Conservation (phyloP, 2,797 vertebrate species). For the Sus cebifrons region DNA sequence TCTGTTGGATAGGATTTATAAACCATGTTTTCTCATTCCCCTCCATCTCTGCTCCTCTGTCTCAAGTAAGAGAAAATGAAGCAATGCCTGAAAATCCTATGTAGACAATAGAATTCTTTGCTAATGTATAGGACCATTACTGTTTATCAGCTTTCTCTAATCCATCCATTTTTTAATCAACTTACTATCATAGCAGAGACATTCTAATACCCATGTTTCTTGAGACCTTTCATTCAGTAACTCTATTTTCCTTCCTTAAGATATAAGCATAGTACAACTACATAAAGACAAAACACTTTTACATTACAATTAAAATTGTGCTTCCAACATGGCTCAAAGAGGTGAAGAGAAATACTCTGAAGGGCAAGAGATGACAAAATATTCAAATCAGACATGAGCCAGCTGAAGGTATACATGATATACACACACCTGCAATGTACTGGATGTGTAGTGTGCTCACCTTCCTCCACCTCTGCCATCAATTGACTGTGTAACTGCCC, state of each 20-base stretch:
- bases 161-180: not conserved
- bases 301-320: not conserved
- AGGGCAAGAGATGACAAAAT: not conserved
- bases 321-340: not conserved
- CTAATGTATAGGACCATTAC: not conserved
- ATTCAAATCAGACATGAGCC: not conserved
- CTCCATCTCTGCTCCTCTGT: not conserved
- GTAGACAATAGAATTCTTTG: not conserved
- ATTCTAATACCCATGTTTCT: not conserved
- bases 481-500: not conserved
- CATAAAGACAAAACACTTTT: not conserved
- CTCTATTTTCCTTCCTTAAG: not conserved
- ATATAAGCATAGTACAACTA: not conserved
- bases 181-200: not conserved
- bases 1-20: not conserved
- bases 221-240: not conserved
- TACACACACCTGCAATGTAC: not conserved
- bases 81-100: not conserved
- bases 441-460: not conserved
- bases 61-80: not conserved
- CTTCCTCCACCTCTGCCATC: not conserved
- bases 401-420: not conserved
- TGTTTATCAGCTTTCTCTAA: not conserved
- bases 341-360: not conserved
- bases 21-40: not conserved